phyloP scores from a whole-genome alignment of 1,140 invertebrate species.

The Idris sp. region DNA sequence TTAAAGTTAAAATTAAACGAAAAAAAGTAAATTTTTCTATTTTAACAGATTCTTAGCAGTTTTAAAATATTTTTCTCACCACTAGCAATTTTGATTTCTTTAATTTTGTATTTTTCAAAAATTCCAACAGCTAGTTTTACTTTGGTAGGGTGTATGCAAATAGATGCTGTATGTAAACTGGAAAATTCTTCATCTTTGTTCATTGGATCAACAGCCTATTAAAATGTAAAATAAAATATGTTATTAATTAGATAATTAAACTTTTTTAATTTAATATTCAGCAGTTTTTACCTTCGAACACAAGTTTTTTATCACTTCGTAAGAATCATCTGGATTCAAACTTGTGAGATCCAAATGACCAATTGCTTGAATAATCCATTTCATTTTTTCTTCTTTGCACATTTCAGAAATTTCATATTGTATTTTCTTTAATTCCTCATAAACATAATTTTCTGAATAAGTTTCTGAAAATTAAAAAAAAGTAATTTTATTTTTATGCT shows the following conservation, averaged over 20 bases:
- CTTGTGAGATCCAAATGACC: slow-evolving; percentile 34
- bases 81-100: slow-evolving; percentile 52
- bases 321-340: slow-evolving; percentile 19
- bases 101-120: slow-evolving; percentile 76
- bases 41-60: too few relatives aligned
- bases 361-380: slow-evolving; percentile 12
- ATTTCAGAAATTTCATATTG: background rate
- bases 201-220: slow-evolving; percentile 80
- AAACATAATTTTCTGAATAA: background rate
- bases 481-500: too few relatives aligned
- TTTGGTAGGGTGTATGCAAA: slow-evolving; percentile 95
- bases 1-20: too few relatives aligned
- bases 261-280: too few relatives aligned
- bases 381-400: background rate
- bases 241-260: too few relatives aligned
- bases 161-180: slow-evolving; percentile 84
- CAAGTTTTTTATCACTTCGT: slow-evolving; percentile 18
- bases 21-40: too few relatives aligned
- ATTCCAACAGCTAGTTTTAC: slow-evolving; percentile 84
- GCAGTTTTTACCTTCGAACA: slow-evolving; percentile 47
- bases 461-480: background rate
- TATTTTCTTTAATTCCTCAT: background rate
- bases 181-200: slow-evolving; percentile 62
- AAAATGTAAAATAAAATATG: slow-evolving; percentile 1
- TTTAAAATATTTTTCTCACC: slow-evolving; percentile 37